These are phyloP conservation scores for Motacilla tschutschensis DNA, from an alignment of 2,113 vertebrate genomes.

Conservation along the genomic window DNA sequence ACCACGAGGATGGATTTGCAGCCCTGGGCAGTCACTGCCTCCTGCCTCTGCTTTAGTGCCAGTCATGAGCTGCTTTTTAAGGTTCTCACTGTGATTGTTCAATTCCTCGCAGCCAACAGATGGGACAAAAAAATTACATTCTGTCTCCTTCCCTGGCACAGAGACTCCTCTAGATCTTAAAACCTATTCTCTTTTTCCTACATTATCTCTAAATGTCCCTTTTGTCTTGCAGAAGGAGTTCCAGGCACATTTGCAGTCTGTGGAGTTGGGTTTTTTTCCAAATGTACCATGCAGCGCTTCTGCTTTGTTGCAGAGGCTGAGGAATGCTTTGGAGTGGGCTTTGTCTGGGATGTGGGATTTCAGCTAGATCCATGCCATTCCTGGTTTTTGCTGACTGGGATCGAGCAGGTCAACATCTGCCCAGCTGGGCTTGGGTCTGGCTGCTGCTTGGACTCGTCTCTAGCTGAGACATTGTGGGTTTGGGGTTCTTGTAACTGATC, in stretches of 20 bases:
- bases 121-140: conserved; percentile 6
- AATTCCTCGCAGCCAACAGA: background rate
- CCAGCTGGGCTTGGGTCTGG: background rate
- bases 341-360: background rate
- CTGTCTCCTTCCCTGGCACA: conserved; percentile 2
- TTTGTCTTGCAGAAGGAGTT: conserved; percentile 39
- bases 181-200: conserved; percentile 1
- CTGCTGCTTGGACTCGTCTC: background rate
- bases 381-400: background rate
- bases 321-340: background rate
- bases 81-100: background rate
- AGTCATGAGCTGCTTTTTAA: background rate
- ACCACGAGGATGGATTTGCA: background rate
- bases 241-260: conserved; percentile 20
- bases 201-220: conserved; percentile 37
- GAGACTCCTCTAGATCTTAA: conserved; percentile 19
- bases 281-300: background rate
- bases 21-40: background rate
- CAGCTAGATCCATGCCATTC: background rate
- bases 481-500: background rate
- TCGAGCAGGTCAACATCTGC: background rate
- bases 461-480: background rate
- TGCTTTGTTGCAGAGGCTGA: conserved; percentile 11
- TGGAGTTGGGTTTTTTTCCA: background rate
- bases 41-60: background rate